Evolutionary conservation across 2,113 vertebrate species (phyloP).

Genomic region (Pristiophorus japonicus): DNA sequence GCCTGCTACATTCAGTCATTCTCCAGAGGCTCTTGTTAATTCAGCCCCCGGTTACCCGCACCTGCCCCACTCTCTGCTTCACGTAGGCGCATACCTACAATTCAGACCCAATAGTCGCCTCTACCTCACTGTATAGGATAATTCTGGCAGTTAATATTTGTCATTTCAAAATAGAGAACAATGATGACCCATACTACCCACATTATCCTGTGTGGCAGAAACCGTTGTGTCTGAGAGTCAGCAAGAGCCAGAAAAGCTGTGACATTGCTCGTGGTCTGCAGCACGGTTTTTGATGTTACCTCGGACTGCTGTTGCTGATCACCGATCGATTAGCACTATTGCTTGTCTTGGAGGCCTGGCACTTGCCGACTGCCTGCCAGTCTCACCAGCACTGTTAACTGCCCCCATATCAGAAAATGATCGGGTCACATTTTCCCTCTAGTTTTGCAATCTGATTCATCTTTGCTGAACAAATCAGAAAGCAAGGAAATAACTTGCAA

Average conservation of each 20-base stretch:
- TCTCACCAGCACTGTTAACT: neutral
- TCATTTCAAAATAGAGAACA: neutral
- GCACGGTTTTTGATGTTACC: neutral
- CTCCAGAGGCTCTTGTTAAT: too few relatives aligned
- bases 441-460: too few relatives aligned
- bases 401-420: neutral
- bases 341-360: neutral
- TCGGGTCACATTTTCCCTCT: neutral
- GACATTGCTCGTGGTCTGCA: neutral
- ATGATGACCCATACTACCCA: neutral
- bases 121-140: neutral
- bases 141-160: neutral
- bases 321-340: neutral
- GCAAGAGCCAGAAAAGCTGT: neutral
- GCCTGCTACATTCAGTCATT: neutral
- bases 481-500: neutral
- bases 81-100: neutral
- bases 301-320: neutral
- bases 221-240: neutral
- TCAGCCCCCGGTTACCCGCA: neutral
- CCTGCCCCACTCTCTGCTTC: neutral
- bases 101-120: neutral
- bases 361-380: neutral
- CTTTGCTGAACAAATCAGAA: neutral
- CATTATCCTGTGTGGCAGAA: neutral